Evolutionary conservation across 2,797 vertebrate genomes (phyloP).

Genomic region (Melanotaenia nigrans): DNA sequence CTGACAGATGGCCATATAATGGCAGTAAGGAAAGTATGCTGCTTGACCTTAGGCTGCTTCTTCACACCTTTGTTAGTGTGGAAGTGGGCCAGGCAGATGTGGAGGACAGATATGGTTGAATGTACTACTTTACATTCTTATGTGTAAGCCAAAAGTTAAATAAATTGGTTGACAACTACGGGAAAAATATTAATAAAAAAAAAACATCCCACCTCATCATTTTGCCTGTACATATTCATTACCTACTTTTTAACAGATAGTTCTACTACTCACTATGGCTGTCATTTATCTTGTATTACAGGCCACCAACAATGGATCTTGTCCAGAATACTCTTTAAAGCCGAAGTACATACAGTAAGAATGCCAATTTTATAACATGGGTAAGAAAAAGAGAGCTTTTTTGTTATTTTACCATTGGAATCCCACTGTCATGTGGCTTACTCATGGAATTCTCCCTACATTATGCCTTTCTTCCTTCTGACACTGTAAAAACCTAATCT

Average conservation of each 20-base stretch:
- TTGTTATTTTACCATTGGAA: background rate
- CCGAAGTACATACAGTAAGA: slow-evolving; percentile 13
- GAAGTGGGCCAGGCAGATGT: slow-evolving; percentile 51
- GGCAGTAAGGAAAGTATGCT: slow-evolving; percentile 70
- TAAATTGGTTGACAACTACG: background rate
- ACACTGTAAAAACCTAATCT: slow-evolving; percentile 25
- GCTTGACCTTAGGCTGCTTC: slow-evolving; percentile 64
- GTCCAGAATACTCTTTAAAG: slow-evolving; percentile 24
- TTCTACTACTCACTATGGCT: background rate
- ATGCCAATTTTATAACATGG: slow-evolving; percentile 15
- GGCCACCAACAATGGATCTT: slow-evolving; percentile 12
- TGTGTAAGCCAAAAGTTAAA: background rate
- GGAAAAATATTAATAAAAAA: no score
- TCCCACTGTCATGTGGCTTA: slow-evolving; percentile 32
- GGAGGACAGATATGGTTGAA: slow-evolving; percentile 33
- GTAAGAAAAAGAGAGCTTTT: no score
- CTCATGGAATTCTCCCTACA: slow-evolving; percentile 14
- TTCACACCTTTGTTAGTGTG: slow-evolving; percentile 67
- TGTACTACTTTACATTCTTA: slow-evolving; percentile 5
- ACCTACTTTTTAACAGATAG: background rate
- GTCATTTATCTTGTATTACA: background rate
- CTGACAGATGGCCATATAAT: slow-evolving; percentile 71
- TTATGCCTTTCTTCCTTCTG: background rate
- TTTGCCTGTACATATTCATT: background rate
- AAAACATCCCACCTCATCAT: background rate